Conservation (phyloP, 2,888 invertebrate species). For the Netelia melanura region DNA sequence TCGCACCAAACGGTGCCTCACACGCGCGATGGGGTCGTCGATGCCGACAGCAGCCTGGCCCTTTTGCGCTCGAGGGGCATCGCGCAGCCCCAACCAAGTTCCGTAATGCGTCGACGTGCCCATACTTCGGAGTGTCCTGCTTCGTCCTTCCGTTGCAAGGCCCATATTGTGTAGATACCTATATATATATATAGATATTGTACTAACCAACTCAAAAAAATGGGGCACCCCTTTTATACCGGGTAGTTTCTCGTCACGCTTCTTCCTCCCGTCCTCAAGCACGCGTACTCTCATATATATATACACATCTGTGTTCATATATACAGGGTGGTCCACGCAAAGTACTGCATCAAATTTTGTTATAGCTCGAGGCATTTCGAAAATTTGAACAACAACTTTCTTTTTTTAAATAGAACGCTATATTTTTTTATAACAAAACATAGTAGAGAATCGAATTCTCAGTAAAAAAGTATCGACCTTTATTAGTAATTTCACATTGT, state of each 20-base stretch:
- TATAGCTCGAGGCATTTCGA: too few species aligned
- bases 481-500: too few species aligned
- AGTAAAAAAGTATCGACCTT: too few species aligned
- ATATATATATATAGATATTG: neutral
- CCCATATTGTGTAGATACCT: slow-evolving; percentile 11
- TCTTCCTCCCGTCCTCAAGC: slow-evolving; percentile 49
- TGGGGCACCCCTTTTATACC: slow-evolving; percentile 72
- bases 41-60: slow-evolving; percentile 27
- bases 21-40: slow-evolving; percentile 40
- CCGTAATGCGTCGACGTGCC: slow-evolving; percentile 51
- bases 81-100: slow-evolving; percentile 34
- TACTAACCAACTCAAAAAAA: slow-evolving; percentile 75
- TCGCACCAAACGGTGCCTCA: slow-evolving; percentile 3
- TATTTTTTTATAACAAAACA: too few species aligned
- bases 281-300: slow-evolving; percentile 16
- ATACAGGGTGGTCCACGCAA: neutral
- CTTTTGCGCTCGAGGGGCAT: slow-evolving; percentile 13
- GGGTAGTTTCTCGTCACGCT: slow-evolving; percentile 76
- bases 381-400: too few species aligned
- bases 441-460: too few species aligned
- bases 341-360: too few species aligned
- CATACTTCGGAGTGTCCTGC: slow-evolving; percentile 32
- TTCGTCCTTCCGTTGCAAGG: neutral
- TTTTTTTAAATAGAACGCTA: too few species aligned
- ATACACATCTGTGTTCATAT: slow-evolving; percentile 10